These are phyloP conservation scores for Petrocephalus schoutedeni DNA, from an alignment of 2,797 vertebrate species.

Conservation along the genomic window DNA sequence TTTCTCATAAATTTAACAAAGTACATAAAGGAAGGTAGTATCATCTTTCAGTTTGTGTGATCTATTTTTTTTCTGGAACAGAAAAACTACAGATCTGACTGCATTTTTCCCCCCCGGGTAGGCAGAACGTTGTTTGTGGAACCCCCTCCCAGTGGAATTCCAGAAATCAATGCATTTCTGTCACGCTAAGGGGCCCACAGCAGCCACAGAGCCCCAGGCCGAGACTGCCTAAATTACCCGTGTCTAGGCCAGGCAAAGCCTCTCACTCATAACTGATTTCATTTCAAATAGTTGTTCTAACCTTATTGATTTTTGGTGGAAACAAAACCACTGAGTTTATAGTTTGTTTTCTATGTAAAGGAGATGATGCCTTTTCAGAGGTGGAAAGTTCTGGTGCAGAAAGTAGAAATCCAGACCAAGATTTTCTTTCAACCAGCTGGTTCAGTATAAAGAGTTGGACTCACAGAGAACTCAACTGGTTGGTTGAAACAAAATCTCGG, in stretches of 20 bases:
- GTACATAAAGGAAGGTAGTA: background rate
- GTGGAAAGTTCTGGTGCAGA: background rate
- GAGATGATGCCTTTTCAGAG: background rate
- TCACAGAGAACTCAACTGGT: too few species aligned
- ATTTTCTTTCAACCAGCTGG: background rate
- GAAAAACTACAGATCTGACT: background rate
- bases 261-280: slow-evolving; percentile 6
- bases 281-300: slow-evolving; percentile 12
- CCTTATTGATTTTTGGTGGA: background rate
- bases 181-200: background rate
- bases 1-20: background rate
- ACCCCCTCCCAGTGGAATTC: slow-evolving; percentile 6
- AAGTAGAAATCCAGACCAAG: background rate
- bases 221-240: slow-evolving; percentile 7
- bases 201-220: background rate
- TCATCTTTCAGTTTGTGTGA: background rate
- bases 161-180: slow-evolving; percentile 16
- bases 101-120: slow-evolving; percentile 1
- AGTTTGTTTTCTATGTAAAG: background rate
- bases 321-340: background rate
- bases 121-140: background rate
- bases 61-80: background rate
- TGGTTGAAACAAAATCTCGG: too few species aligned
- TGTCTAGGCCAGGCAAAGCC: background rate
- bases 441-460: too few species aligned